Conservation (phyloP, 2,888 invertebrate genomes). For the Latheticus oryzae region DNA sequence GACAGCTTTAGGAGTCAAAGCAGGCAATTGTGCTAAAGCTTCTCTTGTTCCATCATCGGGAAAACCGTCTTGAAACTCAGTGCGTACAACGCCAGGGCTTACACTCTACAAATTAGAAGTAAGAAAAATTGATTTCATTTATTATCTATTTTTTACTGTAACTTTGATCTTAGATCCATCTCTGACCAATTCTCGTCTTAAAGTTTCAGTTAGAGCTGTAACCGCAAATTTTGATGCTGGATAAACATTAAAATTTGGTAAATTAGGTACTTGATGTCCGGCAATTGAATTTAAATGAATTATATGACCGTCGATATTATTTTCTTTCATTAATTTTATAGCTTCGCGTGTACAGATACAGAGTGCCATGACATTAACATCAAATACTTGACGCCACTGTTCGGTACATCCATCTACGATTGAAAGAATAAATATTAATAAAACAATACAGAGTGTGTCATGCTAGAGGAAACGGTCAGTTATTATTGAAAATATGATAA, state of each 20-base stretch:
- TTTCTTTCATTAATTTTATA: constrained; percentile 49
- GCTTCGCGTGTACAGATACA: constrained; percentile 52
- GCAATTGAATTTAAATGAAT: constrained; percentile 51
- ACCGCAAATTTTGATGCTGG: constrained; percentile 52
- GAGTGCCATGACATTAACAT: constrained; percentile 52
- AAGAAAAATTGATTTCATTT: neutral
- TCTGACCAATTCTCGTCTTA: constrained; percentile 48
- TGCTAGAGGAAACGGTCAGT: no score
- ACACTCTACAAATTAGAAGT: constrained; percentile 14
- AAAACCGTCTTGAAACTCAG: constrained; percentile 27
- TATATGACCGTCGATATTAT: constrained; percentile 50
- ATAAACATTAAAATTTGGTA: constrained; percentile 48
- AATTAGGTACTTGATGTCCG: constrained; percentile 46
- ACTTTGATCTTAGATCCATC: constrained; percentile 48
- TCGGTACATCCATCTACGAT: constrained; percentile 51
- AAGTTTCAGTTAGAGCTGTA: constrained; percentile 50
- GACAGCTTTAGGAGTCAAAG: constrained; percentile 48
- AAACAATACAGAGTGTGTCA: no score
- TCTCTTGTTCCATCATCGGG: constrained; percentile 23
- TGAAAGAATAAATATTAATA: no score
- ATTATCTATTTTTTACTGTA: constrained; percentile 38
- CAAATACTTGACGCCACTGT: constrained; percentile 50
- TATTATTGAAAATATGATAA: no score
- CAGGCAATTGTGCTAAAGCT: constrained; percentile 26
- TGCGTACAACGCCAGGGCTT: constrained; percentile 19